These are phyloP conservation scores for Varecia variegata DNA, from an alignment of 2,797 vertebrate species.

Conservation along the genomic window DNA sequence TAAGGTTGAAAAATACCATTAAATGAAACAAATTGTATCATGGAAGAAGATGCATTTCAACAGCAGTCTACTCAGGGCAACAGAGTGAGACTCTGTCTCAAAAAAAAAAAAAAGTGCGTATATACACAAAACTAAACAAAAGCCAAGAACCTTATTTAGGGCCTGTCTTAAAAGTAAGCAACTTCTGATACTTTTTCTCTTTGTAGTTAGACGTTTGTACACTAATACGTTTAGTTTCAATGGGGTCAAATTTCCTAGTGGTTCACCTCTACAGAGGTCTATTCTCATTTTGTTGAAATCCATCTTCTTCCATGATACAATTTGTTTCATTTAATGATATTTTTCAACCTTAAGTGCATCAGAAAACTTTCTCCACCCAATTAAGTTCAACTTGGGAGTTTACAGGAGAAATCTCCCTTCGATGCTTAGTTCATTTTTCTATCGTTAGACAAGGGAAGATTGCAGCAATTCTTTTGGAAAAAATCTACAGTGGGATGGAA, in stretches of 20 bases:
- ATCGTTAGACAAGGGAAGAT: conserved; percentile 8
- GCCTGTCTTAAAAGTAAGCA: background rate
- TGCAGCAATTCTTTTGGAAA: background rate
- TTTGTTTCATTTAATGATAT: background rate
- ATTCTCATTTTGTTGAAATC: conserved; percentile 29
- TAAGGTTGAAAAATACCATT: no score
- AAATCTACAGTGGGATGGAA: background rate
- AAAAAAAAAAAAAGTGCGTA: background rate
- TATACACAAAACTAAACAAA: background rate
- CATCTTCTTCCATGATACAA: background rate
- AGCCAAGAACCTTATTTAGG: background rate
- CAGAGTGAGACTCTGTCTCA: no score
- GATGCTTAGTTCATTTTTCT: background rate
- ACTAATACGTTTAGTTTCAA: background rate
- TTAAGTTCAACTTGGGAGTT: background rate
- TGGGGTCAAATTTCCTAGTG: background rate
- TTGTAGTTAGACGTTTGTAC: background rate
- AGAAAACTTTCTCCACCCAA: background rate
- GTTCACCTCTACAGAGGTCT: background rate
- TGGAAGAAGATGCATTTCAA: no score
- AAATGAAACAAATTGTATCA: no score
- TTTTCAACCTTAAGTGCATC: background rate
- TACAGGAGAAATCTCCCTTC: background rate
- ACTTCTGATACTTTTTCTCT: background rate
- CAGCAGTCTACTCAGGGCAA: no score